Base-by-base conservation (phyloP, 2,888 invertebrate genomes). In the Parochlus steinenii region DNA sequence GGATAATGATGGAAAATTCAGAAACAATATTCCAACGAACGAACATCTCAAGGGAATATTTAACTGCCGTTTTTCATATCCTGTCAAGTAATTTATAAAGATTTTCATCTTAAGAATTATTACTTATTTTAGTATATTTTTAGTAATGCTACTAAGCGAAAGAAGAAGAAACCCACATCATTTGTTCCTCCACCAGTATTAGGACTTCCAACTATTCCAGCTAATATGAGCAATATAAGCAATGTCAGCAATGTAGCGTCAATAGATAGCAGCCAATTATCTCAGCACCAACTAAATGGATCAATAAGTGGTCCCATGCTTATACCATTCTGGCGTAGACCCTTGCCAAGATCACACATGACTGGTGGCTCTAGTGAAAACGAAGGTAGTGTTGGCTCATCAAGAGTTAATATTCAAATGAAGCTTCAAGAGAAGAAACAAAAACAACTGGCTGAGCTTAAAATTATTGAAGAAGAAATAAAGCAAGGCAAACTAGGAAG, bases 151-250 rank as follows among this genome's bases (percentile, higher is more conserved):
- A 69, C 70, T 14, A 77, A 73, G 41, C 65, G 85, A 16, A 86
- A 86, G 53, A 86, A 86, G 59, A 87, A 87, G 54, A 86, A 85
- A 55, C 85, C 86, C n/a, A 83, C 85, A 1, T 74, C 76, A 1
- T 85, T 86, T 54, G 76, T 86, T 4, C 85, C 85, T 1, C 83
- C 83, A 1, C 74, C 74, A 1, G 59, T 58, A 25, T 46, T 42
- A 53, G 30, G 41, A 41, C 19, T 44, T 39, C 38, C 37, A 43
- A 12, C 17, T 6, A 35, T 44, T 39, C 38, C 37, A 43, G 17
- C 17, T 6, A 35, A 29, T 15, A 29, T 29, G 10, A 35, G 23
- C 16, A 28, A 25, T 20, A 2, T 17, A 22, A 6, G 20, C 3
- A 30, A 17, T 4, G 18, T 36, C 1, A 33, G 23, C 30, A n/a